These are phyloP conservation scores for Syrrhaptes paradoxus DNA, from an alignment of 2,113 vertebrate species.

Conservation along the genomic window DNA sequence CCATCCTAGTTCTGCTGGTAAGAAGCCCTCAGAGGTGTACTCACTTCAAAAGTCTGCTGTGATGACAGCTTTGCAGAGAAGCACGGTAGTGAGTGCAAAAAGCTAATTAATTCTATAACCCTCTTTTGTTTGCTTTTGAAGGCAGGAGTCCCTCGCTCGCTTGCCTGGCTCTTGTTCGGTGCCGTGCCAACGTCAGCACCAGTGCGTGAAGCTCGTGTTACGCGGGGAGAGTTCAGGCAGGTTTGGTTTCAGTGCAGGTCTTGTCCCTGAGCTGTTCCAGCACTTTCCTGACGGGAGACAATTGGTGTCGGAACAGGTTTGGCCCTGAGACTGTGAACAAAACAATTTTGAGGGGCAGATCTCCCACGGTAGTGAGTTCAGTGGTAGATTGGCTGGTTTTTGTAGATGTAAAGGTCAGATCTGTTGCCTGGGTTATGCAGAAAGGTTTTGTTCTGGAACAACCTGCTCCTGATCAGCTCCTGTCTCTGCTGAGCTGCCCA, in stretches of 20 bases:
- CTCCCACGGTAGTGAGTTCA: not conserved
- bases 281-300: not conserved
- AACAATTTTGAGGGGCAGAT: not conserved
- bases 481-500: not conserved
- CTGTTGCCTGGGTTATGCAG: conserved; percentile 3
- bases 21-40: not conserved
- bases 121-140: conserved; percentile 28
- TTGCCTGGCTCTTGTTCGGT: not conserved
- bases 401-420: conserved; percentile 19
- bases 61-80: not conserved
- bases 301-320: not conserved
- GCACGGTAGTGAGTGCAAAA: not conserved
- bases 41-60: not conserved
- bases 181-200: not conserved
- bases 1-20: not conserved
- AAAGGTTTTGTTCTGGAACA: conserved; percentile 46
- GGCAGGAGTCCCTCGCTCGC: not conserved
- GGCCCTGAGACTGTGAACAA: not conserved
- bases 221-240: not conserved
- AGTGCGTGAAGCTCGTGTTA: not conserved
- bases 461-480: not conserved
- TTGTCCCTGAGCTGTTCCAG: conserved; percentile 9
- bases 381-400: not conserved
- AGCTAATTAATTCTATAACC: conserved; percentile 40
- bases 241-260: conserved; percentile 36